These are phyloP conservation scores for Morpho helenor DNA, from an alignment of 2,888 invertebrate genomes.

Conservation along the genomic window DNA sequence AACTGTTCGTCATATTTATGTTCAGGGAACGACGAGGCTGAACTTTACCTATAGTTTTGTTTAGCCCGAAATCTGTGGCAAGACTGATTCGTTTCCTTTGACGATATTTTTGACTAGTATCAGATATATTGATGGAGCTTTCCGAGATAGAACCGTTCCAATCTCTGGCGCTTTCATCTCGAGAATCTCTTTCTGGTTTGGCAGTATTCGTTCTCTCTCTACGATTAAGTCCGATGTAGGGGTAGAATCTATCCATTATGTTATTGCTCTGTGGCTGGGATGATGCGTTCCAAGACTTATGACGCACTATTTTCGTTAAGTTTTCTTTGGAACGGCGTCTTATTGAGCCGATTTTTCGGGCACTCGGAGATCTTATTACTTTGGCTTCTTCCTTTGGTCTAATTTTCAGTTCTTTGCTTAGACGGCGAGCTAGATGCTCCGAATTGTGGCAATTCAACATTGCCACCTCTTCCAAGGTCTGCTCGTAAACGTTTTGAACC, in stretches of 20 bases:
- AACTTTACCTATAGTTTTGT: conserved; percentile 53
- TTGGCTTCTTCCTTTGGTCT: conserved; percentile 83
- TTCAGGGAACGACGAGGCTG: conserved; percentile 61
- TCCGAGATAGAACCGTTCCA: conserved; percentile 56
- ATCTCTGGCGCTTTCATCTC: conserved; percentile 40
- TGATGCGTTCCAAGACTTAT: conserved; percentile 83
- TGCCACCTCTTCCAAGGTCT: conserved; percentile 84
- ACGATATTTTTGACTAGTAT: conserved; percentile 54
- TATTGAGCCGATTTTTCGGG: conserved; percentile 88
- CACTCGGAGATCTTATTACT: conserved; percentile 88
- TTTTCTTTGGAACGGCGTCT: conserved; percentile 85
- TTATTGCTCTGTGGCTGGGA: conserved; percentile 62
- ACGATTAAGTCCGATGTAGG: conserved; percentile 73
- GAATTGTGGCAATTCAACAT: conserved; percentile 81
- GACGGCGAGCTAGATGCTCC: conserved; percentile 84
- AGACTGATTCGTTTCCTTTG: conserved; percentile 57
- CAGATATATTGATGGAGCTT: conserved; percentile 44
- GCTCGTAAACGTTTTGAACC: conserved; percentile 86
- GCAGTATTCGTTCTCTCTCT: conserved; percentile 56
- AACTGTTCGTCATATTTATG: conserved; percentile 45
- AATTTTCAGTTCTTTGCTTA: conserved; percentile 87
- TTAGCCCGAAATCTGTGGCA: conserved; percentile 49
- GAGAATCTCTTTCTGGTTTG: conserved; percentile 45
- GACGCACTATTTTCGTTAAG: conserved; percentile 75
- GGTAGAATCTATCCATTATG: conserved; percentile 68